phyloP scores from a whole-genome alignment of 2,797 vertebrate species.

The Gastrophryne carolinensis region DNA sequence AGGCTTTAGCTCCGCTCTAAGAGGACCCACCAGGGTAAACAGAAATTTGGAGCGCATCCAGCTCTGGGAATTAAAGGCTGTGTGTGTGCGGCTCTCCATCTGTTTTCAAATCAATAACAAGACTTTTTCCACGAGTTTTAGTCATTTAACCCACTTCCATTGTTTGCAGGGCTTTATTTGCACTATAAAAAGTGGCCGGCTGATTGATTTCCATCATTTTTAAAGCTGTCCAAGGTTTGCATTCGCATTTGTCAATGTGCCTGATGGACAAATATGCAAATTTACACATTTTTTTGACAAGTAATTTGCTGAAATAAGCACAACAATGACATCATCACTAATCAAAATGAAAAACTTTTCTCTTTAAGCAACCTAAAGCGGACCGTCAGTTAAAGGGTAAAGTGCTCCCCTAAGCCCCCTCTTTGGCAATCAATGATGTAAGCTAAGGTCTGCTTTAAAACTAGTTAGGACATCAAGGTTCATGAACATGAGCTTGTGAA shows the following conservation, averaged over 20 bases:
- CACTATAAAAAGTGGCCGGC: constrained; percentile 11
- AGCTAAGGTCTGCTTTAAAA: too few relatives aligned
- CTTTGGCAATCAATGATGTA: too few relatives aligned
- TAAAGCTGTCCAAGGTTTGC: constrained; percentile 28
- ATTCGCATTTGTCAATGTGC: constrained; percentile 29
- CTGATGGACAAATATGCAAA: constrained; percentile 30
- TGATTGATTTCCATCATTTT: constrained; percentile 35
- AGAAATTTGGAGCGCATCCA: constrained; percentile 44
- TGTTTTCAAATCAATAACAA: constrained; percentile 48
- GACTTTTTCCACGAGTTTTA: constrained; percentile 36
- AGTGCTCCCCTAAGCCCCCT: too few relatives aligned
- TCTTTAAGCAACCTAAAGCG: too few relatives aligned
- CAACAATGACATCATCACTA: constrained; percentile 40
- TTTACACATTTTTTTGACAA: constrained; percentile 38
- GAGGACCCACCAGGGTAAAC: constrained; percentile 34
- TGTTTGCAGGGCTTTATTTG: constrained; percentile 28
- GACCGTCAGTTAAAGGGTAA: too few relatives aligned
- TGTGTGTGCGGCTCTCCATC: constrained; percentile 34
- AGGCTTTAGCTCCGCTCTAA: constrained; percentile 18
- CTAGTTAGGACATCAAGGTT: too few relatives aligned
- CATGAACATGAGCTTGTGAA: too few relatives aligned
- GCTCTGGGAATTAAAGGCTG: constrained; percentile 41
- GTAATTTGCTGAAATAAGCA: constrained; percentile 33
- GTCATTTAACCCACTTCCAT: constrained; percentile 27
- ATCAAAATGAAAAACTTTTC: constrained; percentile 35